Percentiles rank a stretch among this genome's conserved stretches.
These are phyloP conservation scores for Zapus hudsonius DNA, from an alignment of 2,113 vertebrate genomes.

Conservation along the genomic window DNA sequence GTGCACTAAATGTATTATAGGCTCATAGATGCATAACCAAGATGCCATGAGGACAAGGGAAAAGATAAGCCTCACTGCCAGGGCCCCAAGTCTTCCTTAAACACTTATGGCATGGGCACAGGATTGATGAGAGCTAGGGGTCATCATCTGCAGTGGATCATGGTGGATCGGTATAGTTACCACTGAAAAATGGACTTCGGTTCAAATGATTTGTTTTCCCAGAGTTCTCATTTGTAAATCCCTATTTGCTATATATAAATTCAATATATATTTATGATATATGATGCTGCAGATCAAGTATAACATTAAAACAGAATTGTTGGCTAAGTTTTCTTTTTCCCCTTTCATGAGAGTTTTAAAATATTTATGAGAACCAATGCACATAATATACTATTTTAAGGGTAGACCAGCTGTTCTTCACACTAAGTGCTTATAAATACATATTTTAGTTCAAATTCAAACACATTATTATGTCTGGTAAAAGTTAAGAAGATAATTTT, in stretches of 20 bases:
- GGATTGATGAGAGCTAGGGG: conserved; percentile 70
- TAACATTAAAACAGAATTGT: conserved; percentile 73
- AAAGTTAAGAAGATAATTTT: conserved; percentile 60
- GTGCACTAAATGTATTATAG: conserved; percentile 1
- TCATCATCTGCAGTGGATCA: conserved; percentile 77
- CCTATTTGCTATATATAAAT: conserved; percentile 77
- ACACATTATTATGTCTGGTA: conserved; percentile 57
- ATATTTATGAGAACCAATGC: conserved; percentile 59
- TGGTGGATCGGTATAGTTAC: conserved; percentile 74
- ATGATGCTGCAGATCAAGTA: conserved; percentile 48
- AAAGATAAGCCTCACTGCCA: conserved; percentile 38
- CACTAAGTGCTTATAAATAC: not conserved
- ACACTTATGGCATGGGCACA: conserved; percentile 53
- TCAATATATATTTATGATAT: conserved; percentile 67
- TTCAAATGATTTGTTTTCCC: conserved; percentile 79
- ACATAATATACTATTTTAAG: conserved; percentile 53
- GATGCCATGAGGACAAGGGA: conserved; percentile 47
- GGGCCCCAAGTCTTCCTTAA: conserved; percentile 41
- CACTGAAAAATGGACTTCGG: conserved; percentile 75
- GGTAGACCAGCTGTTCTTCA: conserved; percentile 45
- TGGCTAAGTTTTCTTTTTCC: conserved; percentile 53
- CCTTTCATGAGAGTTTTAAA: conserved; percentile 23
- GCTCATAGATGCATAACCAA: conserved; percentile 18
- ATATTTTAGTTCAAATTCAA: conserved; percentile 47
- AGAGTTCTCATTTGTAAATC: conserved; percentile 79